These are phyloP conservation scores for Drosophila arawakana DNA, from an alignment of 1,140 invertebrate species.

Conservation along the genomic window DNA sequence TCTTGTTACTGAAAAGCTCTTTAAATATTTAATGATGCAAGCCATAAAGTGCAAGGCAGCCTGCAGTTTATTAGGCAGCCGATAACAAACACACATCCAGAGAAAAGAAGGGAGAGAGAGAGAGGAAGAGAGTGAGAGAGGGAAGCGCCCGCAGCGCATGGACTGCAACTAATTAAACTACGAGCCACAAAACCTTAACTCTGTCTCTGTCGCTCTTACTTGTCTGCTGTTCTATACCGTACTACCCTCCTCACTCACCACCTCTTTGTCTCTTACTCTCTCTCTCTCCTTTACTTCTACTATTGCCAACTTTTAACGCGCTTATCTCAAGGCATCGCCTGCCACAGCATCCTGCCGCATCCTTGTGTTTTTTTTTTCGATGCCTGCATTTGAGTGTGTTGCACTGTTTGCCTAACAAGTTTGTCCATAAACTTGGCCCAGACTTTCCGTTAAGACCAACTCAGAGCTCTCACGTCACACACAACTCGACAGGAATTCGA, in stretches of 20 bases:
- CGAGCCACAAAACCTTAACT: slow-evolving; percentile 23
- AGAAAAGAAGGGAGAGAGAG: not conserved
- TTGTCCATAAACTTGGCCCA: slow-evolving; percentile 64
- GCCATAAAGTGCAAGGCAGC: slow-evolving; percentile 61
- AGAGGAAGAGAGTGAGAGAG: not conserved
- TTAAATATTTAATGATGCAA: slow-evolving; percentile 76
- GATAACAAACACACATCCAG: slow-evolving; percentile 17
- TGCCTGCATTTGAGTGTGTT: slow-evolving; percentile 21
- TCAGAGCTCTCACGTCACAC: not conserved
- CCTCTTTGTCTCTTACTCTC: not conserved
- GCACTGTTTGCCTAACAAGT: slow-evolving; percentile 76
- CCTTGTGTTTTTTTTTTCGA: slow-evolving; percentile 3
- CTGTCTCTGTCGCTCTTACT: not conserved
- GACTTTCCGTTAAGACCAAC: slow-evolving; percentile 15
- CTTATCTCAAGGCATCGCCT: slow-evolving; percentile 53
- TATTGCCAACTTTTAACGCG: slow-evolving; percentile 63
- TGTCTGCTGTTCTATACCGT: not conserved
- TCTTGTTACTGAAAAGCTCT: slow-evolving; percentile 74
- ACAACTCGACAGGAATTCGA: not conserved
- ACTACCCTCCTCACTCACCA: not conserved
- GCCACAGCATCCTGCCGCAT: slow-evolving; percentile 2
- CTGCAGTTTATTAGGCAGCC: slow-evolving; percentile 67
- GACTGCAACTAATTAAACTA: slow-evolving; percentile 75
- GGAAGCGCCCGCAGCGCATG: slow-evolving; percentile 30
- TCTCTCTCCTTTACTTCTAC: not conserved